Base-by-base conservation (phyloP, 2,113 vertebrate genomes). In the Smithornis capensis region DNA sequence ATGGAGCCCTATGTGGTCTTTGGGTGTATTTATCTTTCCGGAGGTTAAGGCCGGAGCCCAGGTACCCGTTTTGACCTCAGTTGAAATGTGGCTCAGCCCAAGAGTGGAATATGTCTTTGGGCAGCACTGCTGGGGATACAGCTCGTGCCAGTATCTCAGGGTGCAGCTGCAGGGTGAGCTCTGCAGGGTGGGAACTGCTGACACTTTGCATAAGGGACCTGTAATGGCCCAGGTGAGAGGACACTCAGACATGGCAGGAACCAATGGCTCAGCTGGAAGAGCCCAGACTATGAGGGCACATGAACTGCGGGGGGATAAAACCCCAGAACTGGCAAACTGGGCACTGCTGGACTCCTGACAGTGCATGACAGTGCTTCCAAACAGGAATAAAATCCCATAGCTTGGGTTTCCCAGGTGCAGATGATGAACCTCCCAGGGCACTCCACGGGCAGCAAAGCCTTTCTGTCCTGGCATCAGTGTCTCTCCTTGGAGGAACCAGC, bases 1-100 rank as follows among this genome's bases (percentile, higher is more conserved):
- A 21, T 71, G 37, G 40, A 57, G 29, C n/a, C 23, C 24, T 64
- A 4, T 8, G 18, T 4, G 3, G 35, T 59, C 7, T 87, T 59
- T 71, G 17, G 15, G 21, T 13, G 44, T 80, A 13, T 60, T 87
- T 75, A 7, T 29, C 45, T 79, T 83, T 45, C 14, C 38, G 6
- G 25, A 83, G 16, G 5, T 59, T 29, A 17, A n/a, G 38, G 21
- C 57, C 65, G 90, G 47, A 79, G 42, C 18, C 49, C 35, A 55
- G 17, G 4, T 44, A 14, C 28, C 53, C 0, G 0, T 27, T 16
- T 22, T 24, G 17, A 52, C 18, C 44, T 21, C 44, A n/a, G 4
- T 69, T 15, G 42, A 27, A 42, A 6, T 4, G 22, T 75, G 29
- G 22, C 19, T 71, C 31, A 44, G 45, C 37, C 53, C 14, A 40